A percentile compares a stretch with the other conserved stretches of the same genome.
These are phyloP conservation scores for Mormyrops attenuatus DNA, from an alignment of 2,797 vertebrate genomes.

Conservation along the genomic window DNA sequence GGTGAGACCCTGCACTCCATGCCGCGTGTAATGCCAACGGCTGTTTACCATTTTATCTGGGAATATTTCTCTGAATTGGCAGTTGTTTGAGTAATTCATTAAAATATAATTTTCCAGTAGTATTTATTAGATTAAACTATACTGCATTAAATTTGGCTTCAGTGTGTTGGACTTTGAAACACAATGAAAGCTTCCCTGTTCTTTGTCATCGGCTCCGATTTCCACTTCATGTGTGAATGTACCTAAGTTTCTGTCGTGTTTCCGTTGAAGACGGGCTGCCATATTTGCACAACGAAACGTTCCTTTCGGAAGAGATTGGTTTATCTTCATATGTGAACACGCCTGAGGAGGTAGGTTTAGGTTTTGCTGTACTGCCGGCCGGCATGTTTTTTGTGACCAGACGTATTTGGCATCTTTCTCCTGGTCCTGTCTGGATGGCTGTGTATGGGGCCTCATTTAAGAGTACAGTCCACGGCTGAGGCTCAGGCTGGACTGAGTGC, in stretches of 20 bases:
- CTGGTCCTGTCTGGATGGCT: not conserved
- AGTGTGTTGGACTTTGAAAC: not conserved
- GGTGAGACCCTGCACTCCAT: constrained; percentile 52
- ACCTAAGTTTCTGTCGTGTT: constrained; percentile 27
- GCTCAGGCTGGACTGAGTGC: not conserved
- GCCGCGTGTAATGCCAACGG: not conserved
- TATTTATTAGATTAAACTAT: not conserved
- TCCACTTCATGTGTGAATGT: not conserved
- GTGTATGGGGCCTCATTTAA: not conserved
- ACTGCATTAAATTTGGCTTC: not conserved
- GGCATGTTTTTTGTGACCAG: not conserved
- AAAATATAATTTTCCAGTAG: not conserved
- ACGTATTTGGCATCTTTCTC: not conserved
- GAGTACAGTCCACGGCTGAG: not conserved
- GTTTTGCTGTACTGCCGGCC: constrained; percentile 20
- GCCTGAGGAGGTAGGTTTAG: constrained; percentile 75
- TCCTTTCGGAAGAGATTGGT: constrained; percentile 88
- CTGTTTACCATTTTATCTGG: not conserved
- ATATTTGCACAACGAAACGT: constrained; percentile 85
- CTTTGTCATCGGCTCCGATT: not conserved
- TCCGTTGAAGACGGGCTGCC: constrained; percentile 65
- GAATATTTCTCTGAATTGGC: not conserved
- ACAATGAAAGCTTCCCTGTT: not conserved
- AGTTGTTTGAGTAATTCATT: not conserved
- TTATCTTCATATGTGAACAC: constrained; percentile 84